Evolutionary conservation across 2,797 vertebrate genomes (phyloP).

Genomic region (Scolopax bukidnonensis): DNA sequence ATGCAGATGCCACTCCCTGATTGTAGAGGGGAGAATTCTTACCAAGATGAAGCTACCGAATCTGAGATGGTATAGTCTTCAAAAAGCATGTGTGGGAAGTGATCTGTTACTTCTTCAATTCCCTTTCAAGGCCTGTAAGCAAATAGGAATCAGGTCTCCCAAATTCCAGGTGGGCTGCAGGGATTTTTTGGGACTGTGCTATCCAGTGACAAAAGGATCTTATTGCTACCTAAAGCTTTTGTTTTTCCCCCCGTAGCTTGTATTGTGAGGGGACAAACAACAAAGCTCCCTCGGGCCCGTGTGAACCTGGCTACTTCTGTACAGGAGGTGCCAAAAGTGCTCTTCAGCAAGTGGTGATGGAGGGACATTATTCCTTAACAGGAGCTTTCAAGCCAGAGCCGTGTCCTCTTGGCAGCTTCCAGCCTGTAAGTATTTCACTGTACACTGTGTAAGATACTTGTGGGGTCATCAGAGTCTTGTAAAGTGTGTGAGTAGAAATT

Average conservation of each 20-base stretch:
- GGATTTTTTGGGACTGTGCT: not conserved
- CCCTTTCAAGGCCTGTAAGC: not conserved
- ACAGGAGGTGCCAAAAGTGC: constrained; percentile 80
- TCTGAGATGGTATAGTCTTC: not conserved
- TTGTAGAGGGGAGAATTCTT: not conserved
- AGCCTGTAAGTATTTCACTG: constrained; percentile 77
- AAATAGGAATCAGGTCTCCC: not conserved
- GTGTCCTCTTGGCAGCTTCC: constrained; percentile 86
- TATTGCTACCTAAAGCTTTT: not conserved
- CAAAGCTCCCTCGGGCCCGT: constrained; percentile 82
- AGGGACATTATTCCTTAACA: constrained; percentile 81
- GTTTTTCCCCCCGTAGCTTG: not conserved
- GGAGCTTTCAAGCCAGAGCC: constrained; percentile 81
- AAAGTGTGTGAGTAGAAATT: not conserved
- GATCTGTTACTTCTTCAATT: not conserved
- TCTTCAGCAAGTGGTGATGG: constrained; percentile 80
- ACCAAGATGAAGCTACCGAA: not conserved
- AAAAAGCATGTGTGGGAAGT: not conserved
- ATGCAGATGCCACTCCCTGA: not conserved
- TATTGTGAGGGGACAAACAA: constrained; percentile 82
- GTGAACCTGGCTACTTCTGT: constrained; percentile 88
- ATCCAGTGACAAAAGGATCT: not conserved
- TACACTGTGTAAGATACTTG: not conserved
- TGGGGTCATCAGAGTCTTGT: not conserved
- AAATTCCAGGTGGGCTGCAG: not conserved